These are phyloP conservation scores for Thinocorus orbignyianus DNA, from an alignment of 2,113 vertebrate genomes.

Conservation along the genomic window DNA sequence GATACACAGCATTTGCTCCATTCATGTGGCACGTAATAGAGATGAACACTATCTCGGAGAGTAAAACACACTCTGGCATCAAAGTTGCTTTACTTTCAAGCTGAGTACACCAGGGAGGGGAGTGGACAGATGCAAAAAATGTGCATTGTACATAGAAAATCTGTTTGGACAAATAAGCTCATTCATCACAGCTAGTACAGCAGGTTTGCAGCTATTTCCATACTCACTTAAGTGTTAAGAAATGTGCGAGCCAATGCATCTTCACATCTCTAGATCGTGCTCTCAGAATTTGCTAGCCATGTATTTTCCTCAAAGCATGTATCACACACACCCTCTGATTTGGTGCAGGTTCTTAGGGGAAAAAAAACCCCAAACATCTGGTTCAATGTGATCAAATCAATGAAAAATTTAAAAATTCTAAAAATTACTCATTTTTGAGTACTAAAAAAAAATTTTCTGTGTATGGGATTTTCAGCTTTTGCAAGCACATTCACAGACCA, in stretches of 20 bases:
- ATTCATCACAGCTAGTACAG: not conserved
- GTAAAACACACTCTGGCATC: not conserved
- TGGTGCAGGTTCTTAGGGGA: not conserved
- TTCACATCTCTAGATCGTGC: not conserved
- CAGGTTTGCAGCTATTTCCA: not conserved
- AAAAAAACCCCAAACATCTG: slow-evolving; percentile 36
- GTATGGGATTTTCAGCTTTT: slow-evolving; percentile 22
- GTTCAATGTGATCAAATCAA: slow-evolving; percentile 56
- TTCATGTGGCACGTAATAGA: not conserved
- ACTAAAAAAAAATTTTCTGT: slow-evolving; percentile 17
- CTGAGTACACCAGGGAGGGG: not conserved
- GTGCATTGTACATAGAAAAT: not conserved
- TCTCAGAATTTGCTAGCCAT: slow-evolving; percentile 28
- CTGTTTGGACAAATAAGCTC: not conserved
- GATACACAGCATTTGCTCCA: not conserved
- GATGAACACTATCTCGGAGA: not conserved
- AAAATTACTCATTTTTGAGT: slow-evolving; percentile 61
- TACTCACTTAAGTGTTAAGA: not conserved
- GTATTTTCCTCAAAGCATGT: slow-evolving; percentile 34
- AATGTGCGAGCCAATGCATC: not conserved
- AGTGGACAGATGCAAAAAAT: not conserved
- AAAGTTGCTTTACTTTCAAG: not conserved
- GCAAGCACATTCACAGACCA: slow-evolving; percentile 21
- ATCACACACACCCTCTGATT: not conserved
- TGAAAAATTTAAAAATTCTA: slow-evolving; percentile 39